A percentile compares a stretch with the other conserved stretches of the same genome.
These are phyloP conservation scores for Lasioglossum albipes DNA, from an alignment of 1,140 invertebrate genomes.

Conservation along the genomic window DNA sequence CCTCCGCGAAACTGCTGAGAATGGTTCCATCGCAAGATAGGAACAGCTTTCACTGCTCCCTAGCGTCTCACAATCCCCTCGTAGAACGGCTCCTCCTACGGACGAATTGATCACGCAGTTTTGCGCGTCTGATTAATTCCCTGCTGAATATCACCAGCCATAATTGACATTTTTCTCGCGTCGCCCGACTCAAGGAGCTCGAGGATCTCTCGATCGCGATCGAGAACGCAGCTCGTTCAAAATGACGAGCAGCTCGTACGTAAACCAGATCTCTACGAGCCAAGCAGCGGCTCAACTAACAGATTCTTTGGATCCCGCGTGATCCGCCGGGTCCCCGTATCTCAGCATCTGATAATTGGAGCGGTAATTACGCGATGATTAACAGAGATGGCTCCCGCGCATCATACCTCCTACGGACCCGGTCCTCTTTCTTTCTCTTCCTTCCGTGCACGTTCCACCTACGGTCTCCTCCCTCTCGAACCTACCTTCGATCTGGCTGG, in stretches of 20 bases:
- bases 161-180: conserved; percentile 59
- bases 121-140: conserved; percentile 34
- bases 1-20: too few relatives aligned
- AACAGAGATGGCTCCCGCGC: conserved; percentile 80
- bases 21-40: too few relatives aligned
- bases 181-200: conserved; percentile 17
- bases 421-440: conserved; percentile 14
- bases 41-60: too few relatives aligned
- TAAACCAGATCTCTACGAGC: conserved; percentile 37
- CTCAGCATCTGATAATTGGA: conserved; percentile 79
- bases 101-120: too few relatives aligned
- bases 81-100: too few relatives aligned
- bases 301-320: conserved; percentile 64
- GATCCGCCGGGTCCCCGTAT: conserved; percentile 65
- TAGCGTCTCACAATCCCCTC: too few relatives aligned
- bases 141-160: background rate
- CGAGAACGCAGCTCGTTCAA: conserved; percentile 15
- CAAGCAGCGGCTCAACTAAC: conserved; percentile 58
- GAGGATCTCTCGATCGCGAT: conserved; percentile 43
- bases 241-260: conserved; percentile 32
- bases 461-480: conserved; percentile 13
- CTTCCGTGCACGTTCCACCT: conserved; percentile 23
- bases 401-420: conserved; percentile 69
- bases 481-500: conserved; percentile 26
- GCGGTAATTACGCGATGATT: conserved; percentile 80